A percentile compares a stretch with the other conserved stretches of the same genome.
Conservation (phyloP, 2,113 vertebrate species). For the Scomber japonicus region DNA sequence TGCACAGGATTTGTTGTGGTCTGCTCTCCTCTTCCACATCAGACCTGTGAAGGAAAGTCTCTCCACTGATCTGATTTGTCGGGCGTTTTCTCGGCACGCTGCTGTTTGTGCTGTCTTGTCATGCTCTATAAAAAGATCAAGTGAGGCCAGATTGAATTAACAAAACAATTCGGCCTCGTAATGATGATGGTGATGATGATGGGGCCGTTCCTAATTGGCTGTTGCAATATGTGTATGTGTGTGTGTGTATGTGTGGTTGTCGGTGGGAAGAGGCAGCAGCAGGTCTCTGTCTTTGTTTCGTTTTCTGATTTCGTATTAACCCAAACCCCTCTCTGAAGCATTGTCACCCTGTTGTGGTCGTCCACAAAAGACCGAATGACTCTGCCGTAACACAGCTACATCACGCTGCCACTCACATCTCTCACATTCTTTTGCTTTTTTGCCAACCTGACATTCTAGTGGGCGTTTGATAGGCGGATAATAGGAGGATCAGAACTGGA, state of each 20-base stretch:
- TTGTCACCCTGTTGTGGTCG: slow-evolving; percentile 41
- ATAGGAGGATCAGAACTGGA: slow-evolving; percentile 77
- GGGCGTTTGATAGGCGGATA: slow-evolving; percentile 55
- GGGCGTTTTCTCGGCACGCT: neutral
- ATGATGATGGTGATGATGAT: slow-evolving; percentile 70
- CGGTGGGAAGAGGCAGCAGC: slow-evolving; percentile 33
- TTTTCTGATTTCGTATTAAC: neutral
- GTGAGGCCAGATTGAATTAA: slow-evolving; percentile 75
- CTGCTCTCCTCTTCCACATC: neutral
- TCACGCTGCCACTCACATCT: slow-evolving; percentile 36
- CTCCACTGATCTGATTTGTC: slow-evolving; percentile 58
- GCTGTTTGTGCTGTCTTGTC: slow-evolving; percentile 51
- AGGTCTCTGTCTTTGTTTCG: slow-evolving; percentile 8
- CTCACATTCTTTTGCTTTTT: slow-evolving; percentile 69
- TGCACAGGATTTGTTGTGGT: neutral
- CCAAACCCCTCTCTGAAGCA: slow-evolving; percentile 14
- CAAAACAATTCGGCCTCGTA: slow-evolving; percentile 56
- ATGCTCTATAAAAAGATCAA: slow-evolving; percentile 77
- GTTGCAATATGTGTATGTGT: slow-evolving; percentile 28
- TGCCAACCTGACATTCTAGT: slow-evolving; percentile 64
- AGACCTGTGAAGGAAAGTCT: slow-evolving; percentile 8
- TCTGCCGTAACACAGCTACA: slow-evolving; percentile 1
- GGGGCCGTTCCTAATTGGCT: slow-evolving; percentile 66
- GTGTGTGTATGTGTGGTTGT: neutral
- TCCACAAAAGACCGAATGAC: slow-evolving; percentile 49